Base-by-base conservation (phyloP, 2,888 invertebrate species). In the Emesis russula region DNA sequence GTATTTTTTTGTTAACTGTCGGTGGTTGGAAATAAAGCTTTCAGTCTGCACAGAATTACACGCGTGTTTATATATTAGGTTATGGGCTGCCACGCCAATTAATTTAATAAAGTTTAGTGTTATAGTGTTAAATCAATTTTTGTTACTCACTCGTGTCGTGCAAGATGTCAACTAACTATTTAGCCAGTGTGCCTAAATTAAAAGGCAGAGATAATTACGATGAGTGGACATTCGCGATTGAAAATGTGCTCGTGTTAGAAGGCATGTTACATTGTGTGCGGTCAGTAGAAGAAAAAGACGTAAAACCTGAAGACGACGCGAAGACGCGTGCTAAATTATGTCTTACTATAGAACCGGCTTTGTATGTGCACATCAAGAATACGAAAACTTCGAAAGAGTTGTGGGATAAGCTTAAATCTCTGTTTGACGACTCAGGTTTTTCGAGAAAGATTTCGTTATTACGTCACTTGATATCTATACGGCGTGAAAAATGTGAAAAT, bases 381-480 rank as follows among this genome's bases (percentile, higher is more conserved):
- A 77, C 81, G 63, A 77, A 74, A 6, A 95, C 88, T 63, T 75
- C 95, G 31, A 94, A 90, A 82, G 83, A 83, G n/a, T 71, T 95
- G 70, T 95, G 90, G 82, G 91, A 92, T 68, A 86, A 68, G 74
- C 58, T 73, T 1, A 74, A 68, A 44, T 18, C 73, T 6, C 63
- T 86, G 18, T 87, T 83, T 44, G 79, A 76, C 9, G 75, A 83
- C n/a, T 75, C 77, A 70, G 48, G 18, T 18, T 74, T 58, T 87
- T 76, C 48, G 70, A 76, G 74, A 41, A 77, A 53, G 70, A 81
- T 73, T 41, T 36, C 31, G 5, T 80, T 79, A 25, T 31, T 81
- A 25, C 53, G 75, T 36, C 31, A 74, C 53, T 36, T 75, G 38
- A 81, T 81, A 41, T 58, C 53, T 38, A 66, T 74, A 81, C 74